These are phyloP conservation scores for Pseudochirops cupreus DNA, from an alignment of 2,797 vertebrate genomes.

Conservation along the genomic window DNA sequence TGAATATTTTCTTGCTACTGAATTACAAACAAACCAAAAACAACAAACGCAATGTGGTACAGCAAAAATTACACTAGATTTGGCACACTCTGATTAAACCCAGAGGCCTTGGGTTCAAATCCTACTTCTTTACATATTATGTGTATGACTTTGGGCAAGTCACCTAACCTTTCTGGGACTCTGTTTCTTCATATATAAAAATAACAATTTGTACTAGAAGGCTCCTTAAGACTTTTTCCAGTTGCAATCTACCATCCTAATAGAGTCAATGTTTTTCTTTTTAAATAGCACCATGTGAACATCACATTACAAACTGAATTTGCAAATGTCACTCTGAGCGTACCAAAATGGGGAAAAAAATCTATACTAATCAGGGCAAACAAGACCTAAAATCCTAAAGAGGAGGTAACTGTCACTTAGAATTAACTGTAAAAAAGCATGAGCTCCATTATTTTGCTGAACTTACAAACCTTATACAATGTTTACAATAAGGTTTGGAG, in stretches of 20 bases:
- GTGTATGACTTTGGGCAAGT: background rate
- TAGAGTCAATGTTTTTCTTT: conserved; percentile 41
- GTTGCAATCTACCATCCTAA: background rate
- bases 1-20: conserved; percentile 66
- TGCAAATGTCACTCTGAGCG: conserved; percentile 76
- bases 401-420: conserved; percentile 84
- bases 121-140: background rate
- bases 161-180: background rate
- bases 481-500: conserved; percentile 95
- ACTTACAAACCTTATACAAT: conserved; percentile 90
- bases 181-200: background rate
- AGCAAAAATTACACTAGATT: background rate
- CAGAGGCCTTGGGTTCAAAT: background rate
- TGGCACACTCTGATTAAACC: background rate
- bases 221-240: background rate
- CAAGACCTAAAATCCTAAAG: conserved; percentile 77
- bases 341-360: conserved; percentile 49
- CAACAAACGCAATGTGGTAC: background rate
- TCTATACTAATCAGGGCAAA: conserved; percentile 71
- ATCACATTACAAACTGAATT: conserved; percentile 63
- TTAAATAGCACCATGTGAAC: conserved; percentile 50
- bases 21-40: conserved; percentile 44
- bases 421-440: conserved; percentile 80
- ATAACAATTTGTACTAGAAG: background rate
- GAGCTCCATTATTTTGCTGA: conserved; percentile 88